phyloP scores from a whole-genome alignment of 2,797 vertebrate genomes.

The Fundulus diaphanus region DNA sequence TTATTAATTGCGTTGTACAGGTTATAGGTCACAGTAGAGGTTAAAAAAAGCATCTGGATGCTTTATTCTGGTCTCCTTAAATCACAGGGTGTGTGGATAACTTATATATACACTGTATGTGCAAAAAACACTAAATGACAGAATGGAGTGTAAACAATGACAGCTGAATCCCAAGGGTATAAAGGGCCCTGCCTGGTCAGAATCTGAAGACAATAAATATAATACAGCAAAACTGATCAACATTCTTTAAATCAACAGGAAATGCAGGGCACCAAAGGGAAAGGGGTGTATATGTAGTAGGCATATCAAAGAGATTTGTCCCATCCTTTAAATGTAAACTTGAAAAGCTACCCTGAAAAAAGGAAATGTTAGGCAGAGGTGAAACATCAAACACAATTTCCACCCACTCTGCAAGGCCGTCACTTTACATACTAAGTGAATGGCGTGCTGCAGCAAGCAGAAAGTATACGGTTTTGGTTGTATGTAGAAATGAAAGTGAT shows the following conservation, averaged over 20 bases:
- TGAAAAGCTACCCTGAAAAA: slow-evolving; percentile 68
- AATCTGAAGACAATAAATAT: slow-evolving; percentile 16
- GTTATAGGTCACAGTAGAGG: not conserved
- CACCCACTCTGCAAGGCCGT: slow-evolving; percentile 57
- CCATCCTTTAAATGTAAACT: slow-evolving; percentile 30
- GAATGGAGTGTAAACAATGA: slow-evolving; percentile 24
- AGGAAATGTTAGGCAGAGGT: slow-evolving; percentile 71
- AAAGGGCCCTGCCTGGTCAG: slow-evolving; percentile 5
- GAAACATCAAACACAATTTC: slow-evolving; percentile 69
- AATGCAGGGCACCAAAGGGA: not conserved
- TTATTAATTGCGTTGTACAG: not conserved
- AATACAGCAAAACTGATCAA: slow-evolving; percentile 14
- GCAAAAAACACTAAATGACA: not conserved
- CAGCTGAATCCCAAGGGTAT: slow-evolving; percentile 18
- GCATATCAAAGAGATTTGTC: slow-evolving; percentile 23
- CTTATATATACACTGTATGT: not conserved
- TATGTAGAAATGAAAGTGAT: slow-evolving; percentile 66
- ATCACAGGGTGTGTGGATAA: not conserved
- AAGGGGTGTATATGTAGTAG: not conserved
- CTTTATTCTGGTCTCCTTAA: not conserved
- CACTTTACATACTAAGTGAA: slow-evolving; percentile 36
- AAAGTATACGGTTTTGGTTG: slow-evolving; percentile 43
- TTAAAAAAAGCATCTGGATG: not conserved
- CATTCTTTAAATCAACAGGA: slow-evolving; percentile 5
- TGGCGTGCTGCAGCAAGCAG: slow-evolving; percentile 62